phyloP scores from a whole-genome alignment of 1,140 invertebrate genomes.

The Zaprionus tsacasi region DNA sequence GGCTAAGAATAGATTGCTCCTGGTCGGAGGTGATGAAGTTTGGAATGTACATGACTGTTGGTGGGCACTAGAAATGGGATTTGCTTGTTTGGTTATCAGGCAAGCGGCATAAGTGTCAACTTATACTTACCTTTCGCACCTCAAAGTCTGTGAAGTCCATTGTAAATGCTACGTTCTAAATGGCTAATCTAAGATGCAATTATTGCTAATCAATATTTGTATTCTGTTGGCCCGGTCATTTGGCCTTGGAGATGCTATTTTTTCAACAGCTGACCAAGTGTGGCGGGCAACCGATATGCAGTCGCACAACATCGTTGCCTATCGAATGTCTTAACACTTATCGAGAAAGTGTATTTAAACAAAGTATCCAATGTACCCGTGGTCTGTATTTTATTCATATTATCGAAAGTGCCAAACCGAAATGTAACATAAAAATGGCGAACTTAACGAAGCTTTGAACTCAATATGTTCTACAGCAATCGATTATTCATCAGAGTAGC shows the following conservation, averaged over 20 bases:
- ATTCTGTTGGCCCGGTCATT: slow-evolving; percentile 34
- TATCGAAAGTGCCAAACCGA: not conserved
- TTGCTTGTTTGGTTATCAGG: not conserved
- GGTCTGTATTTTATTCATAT: not conserved
- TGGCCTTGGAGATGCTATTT: slow-evolving; percentile 27
- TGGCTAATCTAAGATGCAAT: slow-evolving; percentile 46
- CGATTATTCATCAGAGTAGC: slow-evolving; percentile 4
- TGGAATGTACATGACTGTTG: slow-evolving; percentile 93
- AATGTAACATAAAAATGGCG: not conserved
- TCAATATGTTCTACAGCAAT: not conserved
- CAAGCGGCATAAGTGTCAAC: no score
- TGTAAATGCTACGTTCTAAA: slow-evolving; percentile 38
- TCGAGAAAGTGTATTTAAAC: not conserved
- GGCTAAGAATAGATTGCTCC: slow-evolving; percentile 89
- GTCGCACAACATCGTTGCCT: not conserved
- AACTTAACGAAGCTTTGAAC: slow-evolving; percentile 6
- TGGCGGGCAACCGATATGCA: slow-evolving; percentile 15
- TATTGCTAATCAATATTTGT: slow-evolving; percentile 75
- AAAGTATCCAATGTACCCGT: not conserved
- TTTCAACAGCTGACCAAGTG: slow-evolving; percentile 30
- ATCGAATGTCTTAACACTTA: not conserved
- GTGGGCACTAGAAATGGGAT: slow-evolving; percentile 86
- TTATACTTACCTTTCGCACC: slow-evolving; percentile 66
- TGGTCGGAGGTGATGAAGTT: slow-evolving; percentile 94
- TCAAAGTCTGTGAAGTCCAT: slow-evolving; percentile 82